Base-by-base conservation (phyloP, 2,888 invertebrate species). In the Xanthorhoe designata region DNA sequence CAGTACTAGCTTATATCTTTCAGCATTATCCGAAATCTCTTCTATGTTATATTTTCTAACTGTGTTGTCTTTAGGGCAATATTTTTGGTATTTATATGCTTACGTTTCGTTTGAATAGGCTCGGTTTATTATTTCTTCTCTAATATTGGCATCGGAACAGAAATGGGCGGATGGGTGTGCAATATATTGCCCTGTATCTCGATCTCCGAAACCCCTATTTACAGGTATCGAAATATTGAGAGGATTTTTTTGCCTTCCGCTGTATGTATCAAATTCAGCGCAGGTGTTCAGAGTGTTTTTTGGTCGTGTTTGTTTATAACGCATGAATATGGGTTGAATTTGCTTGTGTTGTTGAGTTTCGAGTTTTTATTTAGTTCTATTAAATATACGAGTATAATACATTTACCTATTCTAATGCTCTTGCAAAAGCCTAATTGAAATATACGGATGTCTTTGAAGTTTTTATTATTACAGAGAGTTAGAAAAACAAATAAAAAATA, bases 161-260 rank as follows among this genome's bases (percentile, higher is more conserved):
- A 78, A 73, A 78, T 78, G 79, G 78, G 78, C 77, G 82, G 82
- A 84, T 81, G 81, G 78, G 78, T 78, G 75, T 74, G 72, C 80
- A 83, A 85, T 86, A 86, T 87, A 84, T 85, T 79, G 81, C 75
- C 76, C 74, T 80, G 79, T 78, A 81, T 80, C 81, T 77, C 85
- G 85, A 85, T 88, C 84, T 83, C 81, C 81, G 78, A 84, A 86
- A 85, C 87, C 84, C 84, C 85, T 86, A 88, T 89, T 78, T 78
- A 77, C 89, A 89, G 89, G 90, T 90, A 89, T 81, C 79, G 83
- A 78, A 81, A 78, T 84, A 80, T 81, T 78, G 80, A 80, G 78
- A 82, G 81, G 83, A 78, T 84, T 87, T 87, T 87, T 85, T 69
- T 66, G 53, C 69, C 63, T 83, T 78, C 79, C 79, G 78, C 75